Evolutionary conservation across 2,797 vertebrate genomes (phyloP).

Genomic region (Tachyglossus aculeatus): DNA sequence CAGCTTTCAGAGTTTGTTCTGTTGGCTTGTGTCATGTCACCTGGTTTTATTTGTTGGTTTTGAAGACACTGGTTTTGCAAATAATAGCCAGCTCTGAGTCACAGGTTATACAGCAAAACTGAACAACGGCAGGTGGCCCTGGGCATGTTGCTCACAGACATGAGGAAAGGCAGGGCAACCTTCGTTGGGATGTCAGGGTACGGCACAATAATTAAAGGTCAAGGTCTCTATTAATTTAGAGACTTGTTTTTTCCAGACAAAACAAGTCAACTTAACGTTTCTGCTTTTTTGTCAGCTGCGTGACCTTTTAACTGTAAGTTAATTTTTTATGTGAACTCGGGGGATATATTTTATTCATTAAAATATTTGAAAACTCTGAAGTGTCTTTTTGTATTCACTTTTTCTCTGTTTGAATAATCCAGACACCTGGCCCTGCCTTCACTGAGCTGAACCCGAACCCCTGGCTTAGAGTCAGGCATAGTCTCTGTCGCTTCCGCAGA

Average conservation of each 20-base stretch:
- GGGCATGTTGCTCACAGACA: rapidly evolving
- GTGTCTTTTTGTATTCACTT: slow-evolving; percentile 1
- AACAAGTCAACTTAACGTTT: slow-evolving; percentile 9
- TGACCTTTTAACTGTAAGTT: slow-evolving; percentile 47
- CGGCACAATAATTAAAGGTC: slow-evolving; percentile 8
- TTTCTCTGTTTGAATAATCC: background rate
- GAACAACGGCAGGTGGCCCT: background rate
- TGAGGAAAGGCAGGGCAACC: background rate
- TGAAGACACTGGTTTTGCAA: background rate
- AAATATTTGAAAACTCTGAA: slow-evolving; percentile 50
- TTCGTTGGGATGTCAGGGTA: background rate
- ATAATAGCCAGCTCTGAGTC: background rate
- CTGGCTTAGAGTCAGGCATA: too few species aligned
- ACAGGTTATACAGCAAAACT: rapidly evolving
- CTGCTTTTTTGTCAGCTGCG: slow-evolving; percentile 27
- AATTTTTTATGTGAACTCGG: slow-evolving; percentile 55
- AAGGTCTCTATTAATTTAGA: background rate
- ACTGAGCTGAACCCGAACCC: too few species aligned
- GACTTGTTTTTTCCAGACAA: slow-evolving; percentile 13
- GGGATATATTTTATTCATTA: slow-evolving; percentile 67
- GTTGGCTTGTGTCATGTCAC: background rate
- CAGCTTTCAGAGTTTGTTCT: background rate
- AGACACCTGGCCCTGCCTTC: too few species aligned
- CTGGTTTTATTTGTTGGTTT: background rate
- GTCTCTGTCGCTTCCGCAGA: too few species aligned